A percentile compares a stretch with the other conserved stretches of the same genome.
These are phyloP conservation scores for Disparrhopalites patrizii DNA, from an alignment of 2,888 invertebrate genomes.

Conservation along the genomic window DNA sequence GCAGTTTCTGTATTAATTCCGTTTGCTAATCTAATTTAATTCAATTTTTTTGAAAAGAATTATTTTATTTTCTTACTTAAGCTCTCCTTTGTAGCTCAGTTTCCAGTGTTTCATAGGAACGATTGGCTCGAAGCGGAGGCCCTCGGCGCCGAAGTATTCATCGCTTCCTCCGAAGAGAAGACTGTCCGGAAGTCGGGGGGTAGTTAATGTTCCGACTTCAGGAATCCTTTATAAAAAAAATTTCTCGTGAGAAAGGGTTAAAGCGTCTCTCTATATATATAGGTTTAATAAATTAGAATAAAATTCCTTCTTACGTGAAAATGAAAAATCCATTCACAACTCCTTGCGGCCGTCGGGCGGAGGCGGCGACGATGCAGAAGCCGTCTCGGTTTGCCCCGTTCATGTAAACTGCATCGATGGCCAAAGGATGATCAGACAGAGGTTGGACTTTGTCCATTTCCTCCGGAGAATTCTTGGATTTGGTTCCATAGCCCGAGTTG, in stretches of 20 bases:
- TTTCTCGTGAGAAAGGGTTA: background rate
- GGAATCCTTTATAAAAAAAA: conserved; percentile 56
- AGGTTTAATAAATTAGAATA: background rate
- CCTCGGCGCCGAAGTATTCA: conserved; percentile 64
- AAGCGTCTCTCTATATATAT: background rate
- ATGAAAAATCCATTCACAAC: conserved; percentile 62
- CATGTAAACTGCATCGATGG: conserved; percentile 65
- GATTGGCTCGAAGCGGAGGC: conserved; percentile 63
- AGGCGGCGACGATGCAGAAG: conserved; percentile 59
- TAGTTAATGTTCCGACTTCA: conserved; percentile 64
- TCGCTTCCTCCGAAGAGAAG: conserved; percentile 59
- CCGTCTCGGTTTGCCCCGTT: conserved; percentile 62
- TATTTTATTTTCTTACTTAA: conserved; percentile 54
- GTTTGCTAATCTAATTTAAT: background rate
- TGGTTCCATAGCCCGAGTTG: conserved; percentile 50
- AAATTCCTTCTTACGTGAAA: conserved; percentile 52
- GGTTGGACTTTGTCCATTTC: conserved; percentile 60
- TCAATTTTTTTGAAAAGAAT: background rate
- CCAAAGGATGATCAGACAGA: conserved; percentile 59
- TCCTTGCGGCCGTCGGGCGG: conserved; percentile 59
- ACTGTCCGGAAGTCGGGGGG: conserved; percentile 68
- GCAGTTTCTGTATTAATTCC: background rate
- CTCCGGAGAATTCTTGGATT: conserved; percentile 49
- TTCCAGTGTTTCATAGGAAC: conserved; percentile 72
- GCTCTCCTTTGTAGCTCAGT: conserved; percentile 64